Evolutionary conservation across 2,888 invertebrate species (phyloP), one percentile per base, ranked within the genome.

Genomic region (Tuberolachnus salignus): DNA sequence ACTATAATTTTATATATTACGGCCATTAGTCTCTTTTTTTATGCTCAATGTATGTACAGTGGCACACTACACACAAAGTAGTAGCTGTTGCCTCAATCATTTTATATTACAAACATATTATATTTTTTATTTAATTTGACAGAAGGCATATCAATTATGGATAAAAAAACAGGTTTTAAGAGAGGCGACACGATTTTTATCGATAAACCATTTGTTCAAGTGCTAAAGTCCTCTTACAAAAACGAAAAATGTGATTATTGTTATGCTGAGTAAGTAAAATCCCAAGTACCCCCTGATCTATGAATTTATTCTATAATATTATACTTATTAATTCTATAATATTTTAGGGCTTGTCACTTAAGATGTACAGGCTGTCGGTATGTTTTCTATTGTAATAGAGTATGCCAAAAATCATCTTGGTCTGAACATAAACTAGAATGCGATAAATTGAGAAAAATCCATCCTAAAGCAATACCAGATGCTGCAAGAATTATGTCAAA

Each of bases 331-430:
- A 80, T 64, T 53, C 53, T 44, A 46, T 16, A 16, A 53, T 78
- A 72, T 63, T 88, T 83, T 86, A 94, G 93, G 84, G 87, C 87
- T 69, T 90, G 91, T 84, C 88, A 94, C 69, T 86, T 90, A 42
- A 93, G 93, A 86, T 97, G 97, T 86, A 91, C 94, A 0, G 91
- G 89, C 72, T 97, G 96, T 86, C 90, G 91, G 80, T 92, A 92
- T 84, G 91, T 93, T 0, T 90, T 91, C 85, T 97, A 96, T 84
- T 97, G 97, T 84, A 91, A 91, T 82, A 89, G 90, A 71, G 85
- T 85, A 53, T 97, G 97, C 85, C 97, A 97, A 86, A 91, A 88
- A 85, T 89, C 90, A 83, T 91, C 92, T 14, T 97, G 96, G 96
- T 84, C 85, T 13, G 87, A 92, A 81, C 96, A 96, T 85, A 95